Conservation (phyloP, 2,888 invertebrate genomes). For the Epiblema foenella region DNA sequence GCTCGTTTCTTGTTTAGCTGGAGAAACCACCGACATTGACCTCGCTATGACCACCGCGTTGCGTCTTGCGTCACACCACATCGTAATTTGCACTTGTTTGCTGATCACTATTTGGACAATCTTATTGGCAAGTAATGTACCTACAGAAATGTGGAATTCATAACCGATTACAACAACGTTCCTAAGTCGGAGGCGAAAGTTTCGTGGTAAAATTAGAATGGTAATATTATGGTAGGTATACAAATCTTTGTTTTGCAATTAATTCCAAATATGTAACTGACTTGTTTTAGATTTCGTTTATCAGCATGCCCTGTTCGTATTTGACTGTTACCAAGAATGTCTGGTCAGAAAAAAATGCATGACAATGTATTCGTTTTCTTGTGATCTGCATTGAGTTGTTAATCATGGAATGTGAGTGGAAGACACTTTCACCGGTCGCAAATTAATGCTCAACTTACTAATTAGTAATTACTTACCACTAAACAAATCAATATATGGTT, state of each 20-base stretch:
- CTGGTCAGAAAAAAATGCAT: constrained; percentile 29
- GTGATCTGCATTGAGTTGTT: constrained; percentile 28
- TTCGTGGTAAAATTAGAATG: constrained; percentile 29
- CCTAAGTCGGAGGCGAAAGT: constrained; percentile 36
- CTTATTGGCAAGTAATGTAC: constrained; percentile 18
- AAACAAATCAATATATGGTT: constrained; percentile 26
- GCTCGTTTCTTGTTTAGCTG: constrained; percentile 61
- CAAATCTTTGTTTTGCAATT: constrained; percentile 1
- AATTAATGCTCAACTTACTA: constrained; percentile 17
- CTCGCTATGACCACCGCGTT: constrained; percentile 54
- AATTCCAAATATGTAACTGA: constrained; percentile 3
- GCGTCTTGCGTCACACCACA: constrained; percentile 47
- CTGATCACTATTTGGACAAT: constrained; percentile 35
- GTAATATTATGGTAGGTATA: constrained; percentile 31
- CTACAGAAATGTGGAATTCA: constrained; percentile 25
- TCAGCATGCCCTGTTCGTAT: neutral
- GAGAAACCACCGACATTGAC: constrained; percentile 79
- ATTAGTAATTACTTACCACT: neutral
- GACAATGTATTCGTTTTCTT: constrained; percentile 32
- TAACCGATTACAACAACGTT: constrained; percentile 38
- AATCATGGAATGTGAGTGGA: constrained; percentile 38
- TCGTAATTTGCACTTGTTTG: constrained; percentile 45
- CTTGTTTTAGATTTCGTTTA: constrained; percentile 3
- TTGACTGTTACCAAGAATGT: constrained; percentile 17
- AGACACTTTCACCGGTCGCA: constrained; percentile 33